Base-by-base conservation (phyloP, 2,113 vertebrate species). In the Saiga tatarica region DNA sequence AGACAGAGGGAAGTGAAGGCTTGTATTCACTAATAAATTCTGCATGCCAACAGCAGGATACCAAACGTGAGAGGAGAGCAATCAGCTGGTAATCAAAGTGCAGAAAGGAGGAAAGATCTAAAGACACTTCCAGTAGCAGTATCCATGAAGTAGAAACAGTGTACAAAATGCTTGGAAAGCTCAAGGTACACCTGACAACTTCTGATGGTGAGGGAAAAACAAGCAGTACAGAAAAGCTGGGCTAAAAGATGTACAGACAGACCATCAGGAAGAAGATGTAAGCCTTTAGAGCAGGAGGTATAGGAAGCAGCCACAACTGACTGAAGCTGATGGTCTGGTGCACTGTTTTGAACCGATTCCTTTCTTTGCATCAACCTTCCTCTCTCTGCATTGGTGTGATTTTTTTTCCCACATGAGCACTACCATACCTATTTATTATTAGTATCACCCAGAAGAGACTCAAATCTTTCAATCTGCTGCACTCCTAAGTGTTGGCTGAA, bases 21-120 rank as follows among this genome's bases (percentile, higher is more conserved):
- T 79, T 26, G 8, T n/a, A 39, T 45, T 76, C 28, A 91, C 53
- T 92, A 74, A 91, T 53, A 97, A 96, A 94, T 52, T 96, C 60
- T 87, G 45, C 57, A 87, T 39, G 15, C 74, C 78, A 79, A 71
- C 5, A 91, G 21, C 42, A 47, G 1, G 57, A 85, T 42, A 81
- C 36, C n/a, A 91, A 94, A 76, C 57, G 10, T 1, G 7, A 88
- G 36, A 60, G 47, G 87, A 39, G 10, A 83, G 30, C 62, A 67
- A 90, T 82, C 39, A 85, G n/a, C 1, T 50, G 50, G 86, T 64
- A 89, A 76, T 74, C 36, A 36, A 76, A 95, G 71, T 30, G 60
- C 59, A 42, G 33, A 67, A 87, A 87, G 28, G 25, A 87, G 23
- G 39, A 76, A 42, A 42, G 12, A 7, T 42, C 47, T 15, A 82